Base-by-base conservation (phyloP, 1,140 invertebrate genomes). In the Cylas formicarius region DNA sequence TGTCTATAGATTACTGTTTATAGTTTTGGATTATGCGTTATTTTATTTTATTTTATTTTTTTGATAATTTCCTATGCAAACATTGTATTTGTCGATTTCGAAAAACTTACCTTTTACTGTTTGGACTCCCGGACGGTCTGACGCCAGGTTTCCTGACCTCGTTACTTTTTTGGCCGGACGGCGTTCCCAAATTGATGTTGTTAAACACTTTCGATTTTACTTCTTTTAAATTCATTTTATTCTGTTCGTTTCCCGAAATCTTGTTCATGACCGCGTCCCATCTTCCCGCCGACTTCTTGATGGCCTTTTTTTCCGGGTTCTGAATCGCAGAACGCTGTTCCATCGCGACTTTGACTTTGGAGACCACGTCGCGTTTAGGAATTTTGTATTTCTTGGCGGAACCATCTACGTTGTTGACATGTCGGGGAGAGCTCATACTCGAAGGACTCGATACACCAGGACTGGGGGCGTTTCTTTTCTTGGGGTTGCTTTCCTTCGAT, bases 251-350 rank as follows among this genome's bases (percentile, higher is more conserved):
- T 53, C 80, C 81, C 16, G 80, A 77, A 35, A 84, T 84, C 66
- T 87, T 87, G 65, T 80, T 84, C 76, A 86, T 81, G 24, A 88
- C 81, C 28, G 78, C 84, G 57, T 88, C 84, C 75, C 84, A 84
- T 38, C 82, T 74, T 0, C 79, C 80, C 4, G 48, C 48, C 20
- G 56, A 44, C 48, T 64, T 63, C 44, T 65, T 54, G 38, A 56
- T 47, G 17, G 35, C 53, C 48, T 57, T 58, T 31, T 52, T 60
- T 13, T 56, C 55, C 7, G 6, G 32, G 35, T 48, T 50, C 23
- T 57, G 60, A 24, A 51, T 50, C 53, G 66, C 69, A 8, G 42
- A 57, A 31, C 54, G 41, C 35, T 67, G 66, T 47, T 77, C 68
- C 32, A 83, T 68, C 75, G 82, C 80, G 3, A 75, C 75, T 60